Evolutionary conservation across 2,888 invertebrate genomes (phyloP).

Genomic region (Mesorhabditis sp.): DNA sequence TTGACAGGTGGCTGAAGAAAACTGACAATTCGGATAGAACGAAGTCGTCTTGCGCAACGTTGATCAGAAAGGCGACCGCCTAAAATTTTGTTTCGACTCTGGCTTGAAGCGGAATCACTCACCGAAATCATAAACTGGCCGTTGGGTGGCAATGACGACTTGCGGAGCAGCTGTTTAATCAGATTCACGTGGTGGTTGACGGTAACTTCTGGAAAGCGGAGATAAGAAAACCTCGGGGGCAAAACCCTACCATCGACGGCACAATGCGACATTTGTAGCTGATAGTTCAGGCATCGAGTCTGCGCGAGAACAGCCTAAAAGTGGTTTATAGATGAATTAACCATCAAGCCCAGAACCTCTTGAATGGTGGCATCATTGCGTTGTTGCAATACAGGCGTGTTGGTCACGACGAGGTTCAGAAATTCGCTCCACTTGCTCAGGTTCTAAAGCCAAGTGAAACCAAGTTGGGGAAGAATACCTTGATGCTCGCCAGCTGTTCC

Average conservation of each 20-base stretch:
- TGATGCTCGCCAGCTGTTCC: constrained; percentile 21
- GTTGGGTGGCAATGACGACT: not conserved
- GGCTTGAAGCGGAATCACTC: not conserved
- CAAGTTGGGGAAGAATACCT: constrained; percentile 8
- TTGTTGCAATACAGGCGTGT: not conserved
- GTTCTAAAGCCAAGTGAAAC: not conserved
- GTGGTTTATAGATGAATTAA: not conserved
- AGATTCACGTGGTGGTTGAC: not conserved
- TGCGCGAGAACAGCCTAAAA: constrained; percentile 1
- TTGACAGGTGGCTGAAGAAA: not conserved
- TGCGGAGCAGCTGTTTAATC: not conserved
- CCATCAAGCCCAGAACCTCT: not conserved
- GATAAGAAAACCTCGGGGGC: no score
- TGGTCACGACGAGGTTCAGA: not conserved
- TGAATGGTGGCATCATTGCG: not conserved
- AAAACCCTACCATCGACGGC: not conserved
- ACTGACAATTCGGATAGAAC: not conserved
- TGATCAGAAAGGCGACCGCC: not conserved
- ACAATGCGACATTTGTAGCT: not conserved
- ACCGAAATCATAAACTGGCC: not conserved
- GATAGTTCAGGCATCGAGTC: not conserved
- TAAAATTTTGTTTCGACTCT: not conserved
- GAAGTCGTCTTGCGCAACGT: not conserved
- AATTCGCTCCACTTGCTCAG: not conserved
- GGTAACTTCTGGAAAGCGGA: not conserved